Evolutionary conservation across 1,140 invertebrate species (phyloP), one percentile per base, ranked within the genome.

Genomic region (Antheraea mylitta): DNA sequence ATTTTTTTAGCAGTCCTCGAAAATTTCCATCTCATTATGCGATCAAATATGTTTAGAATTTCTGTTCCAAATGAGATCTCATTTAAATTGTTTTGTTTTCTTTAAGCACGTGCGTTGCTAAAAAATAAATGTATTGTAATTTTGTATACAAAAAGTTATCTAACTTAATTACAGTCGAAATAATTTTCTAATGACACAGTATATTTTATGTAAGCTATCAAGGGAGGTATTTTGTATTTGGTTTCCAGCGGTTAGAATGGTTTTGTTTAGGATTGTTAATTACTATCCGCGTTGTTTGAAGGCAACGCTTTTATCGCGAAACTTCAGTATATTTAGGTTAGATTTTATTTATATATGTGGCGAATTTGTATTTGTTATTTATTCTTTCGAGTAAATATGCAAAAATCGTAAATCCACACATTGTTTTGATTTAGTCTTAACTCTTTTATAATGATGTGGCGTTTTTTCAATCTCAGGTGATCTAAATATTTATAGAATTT

Each of bases 181-280:
- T 16, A 6, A 16, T 37, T 63, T 30, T 63, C 10, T 63, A 63
- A 63, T 18, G 37, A 36, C 61, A n/a, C 61, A n/a, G 11, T 30
- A 63, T 63, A 63, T 45, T 48, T 65, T 65, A 48, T 65, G 64
- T 48, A n/a, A 13, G 64, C 64, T 65, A 65, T 53, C 45, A 18
- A 18, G 38, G 64, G 6, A 65, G 64, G 64, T 19, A 65, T 45
- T 45, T 53, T 48, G 37, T 18, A 18, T 45, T 65, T 48, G 45
- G 18, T 22, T 65, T 22, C 37, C 64, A 65, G 19, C 38, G 16
- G 64, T 36, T 11, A 66, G 37, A 59, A 58, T 58, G 53, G 22
- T 66, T 68, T 72, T 58, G 70, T 72, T 68, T 61, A 53, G 66
- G 42, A 48, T 38, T 68, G 58, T 72, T 72, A 68, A 72, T 68